Conservation (phyloP, 2,888 invertebrate genomes). For the Ectobius pallidus region DNA sequence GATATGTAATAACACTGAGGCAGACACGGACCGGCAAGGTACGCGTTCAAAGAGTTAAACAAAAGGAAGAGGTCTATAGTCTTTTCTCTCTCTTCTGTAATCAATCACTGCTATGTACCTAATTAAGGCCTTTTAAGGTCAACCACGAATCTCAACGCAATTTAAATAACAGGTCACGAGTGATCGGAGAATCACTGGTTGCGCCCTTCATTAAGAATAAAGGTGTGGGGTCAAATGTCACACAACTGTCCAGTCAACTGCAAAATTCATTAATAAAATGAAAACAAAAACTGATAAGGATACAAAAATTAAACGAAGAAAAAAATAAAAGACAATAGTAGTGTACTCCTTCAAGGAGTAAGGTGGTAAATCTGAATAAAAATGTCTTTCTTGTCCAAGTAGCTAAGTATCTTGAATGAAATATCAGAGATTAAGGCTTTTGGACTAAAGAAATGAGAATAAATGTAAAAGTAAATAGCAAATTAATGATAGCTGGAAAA, state of each 20-base stretch:
- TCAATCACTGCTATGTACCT: slow-evolving; percentile 34
- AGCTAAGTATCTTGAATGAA: no score
- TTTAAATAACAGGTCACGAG: slow-evolving; percentile 39
- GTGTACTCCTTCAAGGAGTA: no score
- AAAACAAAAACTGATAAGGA: not conserved
- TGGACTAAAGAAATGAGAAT: no score
- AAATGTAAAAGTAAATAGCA: no score
- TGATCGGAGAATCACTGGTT: slow-evolving; percentile 26
- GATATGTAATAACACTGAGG: no score
- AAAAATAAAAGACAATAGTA: slow-evolving; percentile 1
- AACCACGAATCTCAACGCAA: slow-evolving; percentile 38
- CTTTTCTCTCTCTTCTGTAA: slow-evolving; percentile 21
- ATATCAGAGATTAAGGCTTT: no score
- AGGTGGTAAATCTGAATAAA: no score
- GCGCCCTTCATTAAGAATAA: slow-evolving; percentile 34
- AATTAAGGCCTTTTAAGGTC: slow-evolving; percentile 38
- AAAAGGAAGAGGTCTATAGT: slow-evolving; percentile 23
- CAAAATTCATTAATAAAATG: slow-evolving; percentile 27
- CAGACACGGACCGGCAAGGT: no score
- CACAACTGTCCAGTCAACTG: slow-evolving; percentile 20
- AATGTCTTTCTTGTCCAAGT: no score
- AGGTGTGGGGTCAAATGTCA: slow-evolving; percentile 29
- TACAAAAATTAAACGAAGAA: no score
- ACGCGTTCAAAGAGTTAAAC: no score
- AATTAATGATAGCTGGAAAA: no score